Conservation (phyloP, 2,888 invertebrate species). For the Lochmaea capreae region DNA sequence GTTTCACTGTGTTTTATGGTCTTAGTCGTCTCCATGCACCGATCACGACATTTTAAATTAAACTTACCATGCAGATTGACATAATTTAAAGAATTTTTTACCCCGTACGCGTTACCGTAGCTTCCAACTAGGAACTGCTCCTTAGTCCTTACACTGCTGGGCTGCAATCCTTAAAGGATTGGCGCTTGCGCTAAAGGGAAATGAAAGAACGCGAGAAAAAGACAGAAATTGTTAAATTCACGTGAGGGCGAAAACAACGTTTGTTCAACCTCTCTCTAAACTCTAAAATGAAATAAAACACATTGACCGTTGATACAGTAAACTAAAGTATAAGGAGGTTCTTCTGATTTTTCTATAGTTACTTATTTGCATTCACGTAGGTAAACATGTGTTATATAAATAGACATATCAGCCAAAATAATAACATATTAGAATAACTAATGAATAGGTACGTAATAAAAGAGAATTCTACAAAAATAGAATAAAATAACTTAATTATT, state of each 20-base stretch:
- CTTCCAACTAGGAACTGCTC: slow-evolving; percentile 58
- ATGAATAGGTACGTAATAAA: no score
- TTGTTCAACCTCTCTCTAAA: not conserved
- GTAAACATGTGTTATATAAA: not conserved
- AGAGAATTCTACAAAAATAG: no score
- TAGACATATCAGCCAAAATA: no score
- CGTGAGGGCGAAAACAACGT: not conserved
- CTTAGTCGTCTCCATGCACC: not conserved
- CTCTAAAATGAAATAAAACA: not conserved
- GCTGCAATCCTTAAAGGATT: slow-evolving; percentile 56
- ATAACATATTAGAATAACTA: no score
- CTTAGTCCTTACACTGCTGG: slow-evolving; percentile 50
- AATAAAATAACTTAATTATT: no score
- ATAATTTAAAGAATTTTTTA: slow-evolving; percentile 18
- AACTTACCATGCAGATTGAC: slow-evolving; percentile 35
- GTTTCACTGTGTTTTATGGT: not conserved
- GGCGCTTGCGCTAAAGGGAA: slow-evolving; percentile 51
- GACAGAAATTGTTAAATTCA: not conserved
- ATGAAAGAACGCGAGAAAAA: not conserved
- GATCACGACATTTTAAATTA: not conserved
- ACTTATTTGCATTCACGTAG: not conserved
- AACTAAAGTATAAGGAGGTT: not conserved
- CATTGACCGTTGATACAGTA: not conserved
- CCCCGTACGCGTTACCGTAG: slow-evolving; percentile 55
- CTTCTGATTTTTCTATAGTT: not conserved